Base-by-base conservation (phyloP, 2,113 vertebrate species). In the Arvicanthis niloticus region DNA sequence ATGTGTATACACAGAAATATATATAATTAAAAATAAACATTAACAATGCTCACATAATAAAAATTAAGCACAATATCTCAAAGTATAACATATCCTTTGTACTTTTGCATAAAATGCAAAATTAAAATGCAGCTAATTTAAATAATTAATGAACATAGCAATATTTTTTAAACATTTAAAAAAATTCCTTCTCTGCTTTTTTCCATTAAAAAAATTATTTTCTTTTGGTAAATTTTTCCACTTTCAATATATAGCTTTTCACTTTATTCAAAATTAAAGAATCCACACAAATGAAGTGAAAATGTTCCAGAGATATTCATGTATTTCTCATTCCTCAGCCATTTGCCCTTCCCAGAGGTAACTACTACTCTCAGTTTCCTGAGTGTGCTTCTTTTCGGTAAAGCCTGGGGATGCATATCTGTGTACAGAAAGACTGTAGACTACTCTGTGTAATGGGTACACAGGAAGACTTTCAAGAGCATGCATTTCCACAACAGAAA, bases 191-290 rank as follows among this genome's bases (percentile, higher is more conserved):
- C 22, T 13, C 12, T 91, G 78, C 16, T 42, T 90, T 90, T 90
- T 89, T 68, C 53, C 65, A 91, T 76, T 48, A 82, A 8, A 91
- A 92, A 75, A 81, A 62, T 86, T 85, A 89, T 88, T 91, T 92
- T 77, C 60, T 53, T 81, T 87, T 81, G 60, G 34, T 12, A 73
- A 89, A 53, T 62, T 94, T 91, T 73, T 31, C 26, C 70, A 93
- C 81, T 75, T 94, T 84, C 29, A 80, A 68, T 67, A 88, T 4
- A 19, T 0, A 96, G 53, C 21, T 78, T 95, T 91, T 76, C 19
- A 17, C 77, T 75, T 93, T 22, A 93, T 42, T 87, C 26, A 62
- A 89, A 5, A 51, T 87, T 12, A 42, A 62, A 31, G n/a, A 29
- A 62, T 17, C 62, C 45, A 78, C 45, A 78, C 5, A 94, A 58